Conservation (phyloP, 1,140 invertebrate species). For the Belonocnema kinseyi region DNA sequence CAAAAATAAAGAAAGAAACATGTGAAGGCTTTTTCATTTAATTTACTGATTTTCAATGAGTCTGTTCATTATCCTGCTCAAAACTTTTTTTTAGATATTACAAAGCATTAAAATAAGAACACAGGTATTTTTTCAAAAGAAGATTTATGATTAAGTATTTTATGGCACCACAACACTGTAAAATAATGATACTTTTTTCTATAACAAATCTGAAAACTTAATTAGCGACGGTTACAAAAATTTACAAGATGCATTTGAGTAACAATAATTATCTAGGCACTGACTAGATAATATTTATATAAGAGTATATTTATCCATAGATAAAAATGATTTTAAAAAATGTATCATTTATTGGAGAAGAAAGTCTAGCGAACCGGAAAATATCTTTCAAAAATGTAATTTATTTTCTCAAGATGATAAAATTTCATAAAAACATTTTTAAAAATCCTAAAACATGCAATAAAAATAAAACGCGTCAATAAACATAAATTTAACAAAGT, state of each 20-base stretch:
- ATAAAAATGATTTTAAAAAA: background rate
- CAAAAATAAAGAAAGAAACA: background rate
- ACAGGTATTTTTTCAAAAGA: background rate
- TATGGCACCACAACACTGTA: constrained; percentile 9
- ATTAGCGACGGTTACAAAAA: constrained; percentile 12
- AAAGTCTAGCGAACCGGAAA: constrained; percentile 1
- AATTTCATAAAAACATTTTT: too few species aligned
- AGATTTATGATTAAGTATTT: constrained; percentile 18
- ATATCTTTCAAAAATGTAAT: background rate
- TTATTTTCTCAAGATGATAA: background rate
- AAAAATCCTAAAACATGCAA: too few species aligned
- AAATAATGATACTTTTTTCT: constrained; percentile 1
- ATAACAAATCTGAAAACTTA: constrained; percentile 1
- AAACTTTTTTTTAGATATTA: background rate
- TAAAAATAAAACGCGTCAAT: too few species aligned
- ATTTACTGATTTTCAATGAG: too few species aligned
- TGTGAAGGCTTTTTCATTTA: too few species aligned
- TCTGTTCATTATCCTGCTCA: too few species aligned
- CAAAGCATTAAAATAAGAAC: constrained; percentile 15
- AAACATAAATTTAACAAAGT: too few species aligned
- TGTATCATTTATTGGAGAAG: background rate
- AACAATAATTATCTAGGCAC: constrained; percentile 25
- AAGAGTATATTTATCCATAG: background rate
- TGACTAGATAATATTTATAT: constrained; percentile 26
- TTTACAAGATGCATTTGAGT: constrained; percentile 19